Evolutionary conservation across 2,797 vertebrate species (phyloP).

Genomic region (Emydoidea blandingii): DNA sequence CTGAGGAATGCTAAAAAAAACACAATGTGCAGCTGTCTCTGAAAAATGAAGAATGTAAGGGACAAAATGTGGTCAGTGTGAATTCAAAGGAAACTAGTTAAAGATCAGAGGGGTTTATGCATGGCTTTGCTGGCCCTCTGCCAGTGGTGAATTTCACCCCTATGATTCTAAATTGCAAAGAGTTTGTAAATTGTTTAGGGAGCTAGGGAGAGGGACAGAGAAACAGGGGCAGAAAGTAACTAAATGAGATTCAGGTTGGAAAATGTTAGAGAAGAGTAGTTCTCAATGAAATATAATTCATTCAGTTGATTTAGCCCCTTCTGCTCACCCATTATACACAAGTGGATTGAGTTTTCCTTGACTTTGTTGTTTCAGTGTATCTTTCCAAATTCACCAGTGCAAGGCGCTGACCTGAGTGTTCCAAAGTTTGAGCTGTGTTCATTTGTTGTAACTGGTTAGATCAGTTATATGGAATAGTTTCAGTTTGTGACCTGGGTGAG

Average conservation of each 20-base stretch:
- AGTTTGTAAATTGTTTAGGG: not conserved
- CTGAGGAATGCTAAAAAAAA: not conserved
- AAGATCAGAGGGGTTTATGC: not conserved
- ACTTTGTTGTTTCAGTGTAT: not conserved
- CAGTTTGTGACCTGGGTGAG: not conserved
- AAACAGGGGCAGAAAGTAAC: not conserved
- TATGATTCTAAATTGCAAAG: not conserved
- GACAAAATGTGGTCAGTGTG: not conserved
- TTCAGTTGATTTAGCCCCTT: not conserved
- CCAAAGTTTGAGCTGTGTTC: not conserved
- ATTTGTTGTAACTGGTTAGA: not conserved
- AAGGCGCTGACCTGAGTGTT: not conserved
- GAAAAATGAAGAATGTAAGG: not conserved
- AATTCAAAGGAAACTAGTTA: not conserved
- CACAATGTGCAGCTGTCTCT: not conserved
- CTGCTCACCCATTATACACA: not conserved
- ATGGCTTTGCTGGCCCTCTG: not conserved
- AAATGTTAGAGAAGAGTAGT: not conserved
- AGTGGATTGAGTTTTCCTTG: not conserved
- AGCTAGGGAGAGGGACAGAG: not conserved
- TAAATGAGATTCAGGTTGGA: not conserved
- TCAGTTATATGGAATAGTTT: not conserved
- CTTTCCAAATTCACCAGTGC: not conserved
- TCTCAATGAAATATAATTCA: not conserved
- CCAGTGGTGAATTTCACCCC: not conserved